Percentiles rank a stretch among this genome's conserved stretches.
Evolutionary conservation across 2,888 invertebrate genomes (phyloP).

Genomic region (Heliconius aoede): DNA sequence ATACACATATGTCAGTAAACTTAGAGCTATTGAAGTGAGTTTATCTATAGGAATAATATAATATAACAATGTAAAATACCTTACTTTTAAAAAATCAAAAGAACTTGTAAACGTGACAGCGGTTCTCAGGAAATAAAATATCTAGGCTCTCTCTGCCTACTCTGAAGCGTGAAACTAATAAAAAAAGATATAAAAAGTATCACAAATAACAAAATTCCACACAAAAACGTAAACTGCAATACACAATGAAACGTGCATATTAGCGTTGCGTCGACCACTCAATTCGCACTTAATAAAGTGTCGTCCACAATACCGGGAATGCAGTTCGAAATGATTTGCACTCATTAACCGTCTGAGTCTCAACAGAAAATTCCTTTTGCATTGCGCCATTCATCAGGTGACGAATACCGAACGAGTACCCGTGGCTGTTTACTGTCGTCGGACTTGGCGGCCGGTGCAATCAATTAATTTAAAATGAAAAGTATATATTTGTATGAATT

Average conservation of each 20-base stretch:
- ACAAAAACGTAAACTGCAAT: background rate
- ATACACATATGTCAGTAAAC: too few relatives aligned
- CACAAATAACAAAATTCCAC: background rate
- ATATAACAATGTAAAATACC: too few relatives aligned
- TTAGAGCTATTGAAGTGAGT: too few relatives aligned
- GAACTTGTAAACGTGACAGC: too few relatives aligned
- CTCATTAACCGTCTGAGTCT: slow-evolving; percentile 71
- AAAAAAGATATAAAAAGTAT: background rate
- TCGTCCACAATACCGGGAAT: slow-evolving; percentile 65
- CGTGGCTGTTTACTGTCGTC: slow-evolving; percentile 39
- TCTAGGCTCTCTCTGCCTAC: too few relatives aligned
- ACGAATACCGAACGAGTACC: slow-evolving; percentile 61
- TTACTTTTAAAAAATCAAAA: too few relatives aligned
- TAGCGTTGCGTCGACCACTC: slow-evolving; percentile 37
- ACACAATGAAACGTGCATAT: background rate
- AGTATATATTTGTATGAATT: background rate
- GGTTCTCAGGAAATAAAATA: too few relatives aligned
- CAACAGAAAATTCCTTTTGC: slow-evolving; percentile 71
- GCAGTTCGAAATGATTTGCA: slow-evolving; percentile 78
- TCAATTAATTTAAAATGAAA: slow-evolving; percentile 37
- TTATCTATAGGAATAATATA: too few relatives aligned
- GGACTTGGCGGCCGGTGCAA: slow-evolving; percentile 6
- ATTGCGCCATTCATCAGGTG: slow-evolving; percentile 68
- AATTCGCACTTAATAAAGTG: slow-evolving; percentile 63
- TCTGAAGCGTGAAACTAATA: too few relatives aligned